These are phyloP conservation scores for Drosophila kokeensis DNA, from an alignment of 2,888 invertebrate species.

Conservation along the genomic window DNA sequence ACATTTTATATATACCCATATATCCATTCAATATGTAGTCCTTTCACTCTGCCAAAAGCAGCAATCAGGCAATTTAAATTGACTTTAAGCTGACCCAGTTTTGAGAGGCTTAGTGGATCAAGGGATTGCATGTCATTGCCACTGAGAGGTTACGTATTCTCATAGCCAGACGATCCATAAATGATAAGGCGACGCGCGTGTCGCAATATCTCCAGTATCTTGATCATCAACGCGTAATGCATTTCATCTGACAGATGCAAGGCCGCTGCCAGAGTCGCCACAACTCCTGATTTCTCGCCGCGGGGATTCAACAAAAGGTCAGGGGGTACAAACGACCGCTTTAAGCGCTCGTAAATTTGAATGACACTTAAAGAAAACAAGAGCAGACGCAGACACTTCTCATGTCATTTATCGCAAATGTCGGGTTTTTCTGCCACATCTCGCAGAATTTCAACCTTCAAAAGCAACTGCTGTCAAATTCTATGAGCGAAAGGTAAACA, in stretches of 20 bases:
- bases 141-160: conserved; percentile 19
- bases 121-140: conserved; percentile 45
- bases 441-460: conserved; percentile 68
- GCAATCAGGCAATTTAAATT: conserved; percentile 21
- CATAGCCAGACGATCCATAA: conserved; percentile 33
- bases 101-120: conserved; percentile 13
- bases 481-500: conserved; percentile 49
- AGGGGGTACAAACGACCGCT: conserved; percentile 23
- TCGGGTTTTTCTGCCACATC: conserved; percentile 49
- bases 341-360: conserved; percentile 59
- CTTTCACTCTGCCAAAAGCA: conserved; percentile 32
- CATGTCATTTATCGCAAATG: conserved; percentile 48
- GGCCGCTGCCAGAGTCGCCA: conserved; percentile 17
- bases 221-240: conserved; percentile 21
- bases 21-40: conserved; percentile 16
- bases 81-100: conserved; percentile 57
- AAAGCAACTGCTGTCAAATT: conserved; percentile 52
- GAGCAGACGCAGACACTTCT: conserved; percentile 35
- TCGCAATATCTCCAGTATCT: conserved; percentile 22
- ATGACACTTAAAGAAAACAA: conserved; percentile 43
- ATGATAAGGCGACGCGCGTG: conserved; percentile 39
- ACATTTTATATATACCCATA: neutral
- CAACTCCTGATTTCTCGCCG: conserved; percentile 19
- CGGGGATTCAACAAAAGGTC: conserved; percentile 57
- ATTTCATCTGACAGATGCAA: conserved; percentile 42